Base-by-base conservation (phyloP, 2,113 vertebrate genomes). In the Dasyurus viverrinus region DNA sequence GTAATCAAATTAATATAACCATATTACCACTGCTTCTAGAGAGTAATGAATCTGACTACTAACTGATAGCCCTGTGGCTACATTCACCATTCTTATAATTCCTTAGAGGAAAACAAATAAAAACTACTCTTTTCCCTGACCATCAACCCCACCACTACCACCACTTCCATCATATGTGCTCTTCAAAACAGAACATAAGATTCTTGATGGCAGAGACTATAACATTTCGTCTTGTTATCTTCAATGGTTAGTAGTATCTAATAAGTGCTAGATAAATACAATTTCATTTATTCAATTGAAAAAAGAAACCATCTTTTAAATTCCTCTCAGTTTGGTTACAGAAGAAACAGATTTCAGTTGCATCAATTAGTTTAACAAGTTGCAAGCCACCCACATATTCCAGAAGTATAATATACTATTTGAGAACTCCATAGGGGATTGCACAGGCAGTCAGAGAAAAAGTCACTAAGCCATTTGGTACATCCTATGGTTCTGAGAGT, bases 331-430 rank as follows among this genome's bases (percentile, higher is more conserved):
- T n/a, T 76, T 36, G 19, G 14, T 30, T n/a, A 76, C 0, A n/a
- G 16, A 16, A 24, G 12, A 8, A 0, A 14, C 2, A 11, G 90
- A 7, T 12, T 53, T 76, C 9, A 48, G 89, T 22, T 6, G 0
- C 10, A 36, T 36, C 89, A 30, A 50, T 4, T 50, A 42, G 46
- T 53, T 26, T 8, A 1, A 10, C 9, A 2, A 6, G 25, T 54
- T 76, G 46, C 27, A 89, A 89, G 12, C 2, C 26, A 22, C 14
- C 27, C 0, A 10, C 10, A 2, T 3, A 54, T 52, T 47, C 36
- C 5, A 0, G 4, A 84, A 53, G 3, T 3, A n/a, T 19, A 16
- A 14, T 22, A 9, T 0, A 16, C 4, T 8, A 16, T 6, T 9
- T 7, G 26, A 89, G 10, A 6, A 2, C 22, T 48, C 14, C 30